Conservation (phyloP, 2,888 invertebrate species). For the Conistra vaccinii region DNA sequence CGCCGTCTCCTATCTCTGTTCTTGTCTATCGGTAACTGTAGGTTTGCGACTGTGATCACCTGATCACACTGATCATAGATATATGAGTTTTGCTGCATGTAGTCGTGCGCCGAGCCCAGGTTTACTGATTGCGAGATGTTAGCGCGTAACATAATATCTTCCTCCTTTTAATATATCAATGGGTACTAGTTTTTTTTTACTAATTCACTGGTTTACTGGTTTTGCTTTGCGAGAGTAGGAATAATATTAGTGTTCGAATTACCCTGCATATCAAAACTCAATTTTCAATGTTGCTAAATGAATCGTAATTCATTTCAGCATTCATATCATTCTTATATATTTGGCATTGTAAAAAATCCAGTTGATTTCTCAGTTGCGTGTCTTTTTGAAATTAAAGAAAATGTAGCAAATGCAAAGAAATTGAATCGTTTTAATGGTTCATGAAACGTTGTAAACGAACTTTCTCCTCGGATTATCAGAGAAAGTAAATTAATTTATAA, state of each 20-base stretch:
- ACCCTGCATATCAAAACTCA: not conserved
- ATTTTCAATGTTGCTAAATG: constrained; percentile 5
- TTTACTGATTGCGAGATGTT: no score
- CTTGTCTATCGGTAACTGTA: no score
- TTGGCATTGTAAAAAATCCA: not conserved
- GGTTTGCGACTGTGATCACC: no score
- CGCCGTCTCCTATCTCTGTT: no score
- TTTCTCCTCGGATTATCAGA: constrained; percentile 42
- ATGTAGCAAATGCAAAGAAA: constrained; percentile 18
- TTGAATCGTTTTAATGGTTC: constrained; percentile 30
- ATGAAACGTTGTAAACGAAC: constrained; percentile 38
- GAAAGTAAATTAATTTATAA: constrained; percentile 59
- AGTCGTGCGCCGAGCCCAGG: no score
- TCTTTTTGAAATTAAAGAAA: constrained; percentile 42
- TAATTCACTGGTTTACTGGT: not conserved
- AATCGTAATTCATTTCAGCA: not conserved
- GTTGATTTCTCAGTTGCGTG: constrained; percentile 43
- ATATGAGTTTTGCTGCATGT: no score
- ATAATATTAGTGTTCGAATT: not conserved
- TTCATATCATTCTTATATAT: not conserved
- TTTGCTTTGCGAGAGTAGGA: not conserved
- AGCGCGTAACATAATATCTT: no score
- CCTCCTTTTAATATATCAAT: no score
- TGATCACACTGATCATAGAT: no score
- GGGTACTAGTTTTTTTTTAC: no score